These are phyloP conservation scores for Melanotaenia parkinsoni DNA, from an alignment of 2,797 vertebrate species.

Conservation along the genomic window DNA sequence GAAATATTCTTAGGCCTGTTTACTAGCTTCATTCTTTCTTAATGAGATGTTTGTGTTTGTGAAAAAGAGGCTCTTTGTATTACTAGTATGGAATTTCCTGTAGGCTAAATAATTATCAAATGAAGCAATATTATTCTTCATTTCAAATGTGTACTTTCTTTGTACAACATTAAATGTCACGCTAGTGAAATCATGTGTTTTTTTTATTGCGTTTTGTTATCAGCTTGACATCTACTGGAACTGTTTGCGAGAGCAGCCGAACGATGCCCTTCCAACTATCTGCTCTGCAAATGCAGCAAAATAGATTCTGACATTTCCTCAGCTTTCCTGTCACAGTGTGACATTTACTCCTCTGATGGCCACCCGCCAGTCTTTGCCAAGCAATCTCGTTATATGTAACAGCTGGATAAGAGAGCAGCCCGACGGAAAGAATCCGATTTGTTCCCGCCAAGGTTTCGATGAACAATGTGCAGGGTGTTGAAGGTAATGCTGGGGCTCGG, in stretches of 20 bases:
- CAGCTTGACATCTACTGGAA: conserved; percentile 11
- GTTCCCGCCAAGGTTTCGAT: conserved; percentile 58
- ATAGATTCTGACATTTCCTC: conserved; percentile 68
- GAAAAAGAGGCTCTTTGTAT: conserved; percentile 9
- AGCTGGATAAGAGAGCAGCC: conserved; percentile 62
- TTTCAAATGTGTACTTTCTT: neutral
- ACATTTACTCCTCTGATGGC: conserved; percentile 65
- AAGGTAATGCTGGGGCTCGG: conserved; percentile 45
- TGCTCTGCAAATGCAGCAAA: conserved; percentile 51
- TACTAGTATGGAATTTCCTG: neutral
- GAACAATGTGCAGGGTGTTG: conserved; percentile 42
- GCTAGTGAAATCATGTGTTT: conserved; percentile 20
- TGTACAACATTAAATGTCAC: neutral
- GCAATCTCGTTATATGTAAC: conserved; percentile 61
- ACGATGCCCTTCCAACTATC: conserved; percentile 54
- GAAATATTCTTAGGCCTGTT: neutral
- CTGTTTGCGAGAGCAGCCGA: conserved; percentile 29
- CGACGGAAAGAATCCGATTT: conserved; percentile 44
- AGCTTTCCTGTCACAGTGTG: conserved; percentile 61
- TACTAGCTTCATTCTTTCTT: neutral
- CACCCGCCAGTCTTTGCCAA: conserved; percentile 33
- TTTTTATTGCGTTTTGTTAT: conserved; percentile 4
- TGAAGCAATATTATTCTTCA: conserved; percentile 3
- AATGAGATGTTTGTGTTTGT: conserved; percentile 2
- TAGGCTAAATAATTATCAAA: conserved; percentile 6